A percentile compares a stretch with the other conserved stretches of the same genome.
Conservation (phyloP, 2,113 vertebrate species). For the Halichoerus grypus region DNA sequence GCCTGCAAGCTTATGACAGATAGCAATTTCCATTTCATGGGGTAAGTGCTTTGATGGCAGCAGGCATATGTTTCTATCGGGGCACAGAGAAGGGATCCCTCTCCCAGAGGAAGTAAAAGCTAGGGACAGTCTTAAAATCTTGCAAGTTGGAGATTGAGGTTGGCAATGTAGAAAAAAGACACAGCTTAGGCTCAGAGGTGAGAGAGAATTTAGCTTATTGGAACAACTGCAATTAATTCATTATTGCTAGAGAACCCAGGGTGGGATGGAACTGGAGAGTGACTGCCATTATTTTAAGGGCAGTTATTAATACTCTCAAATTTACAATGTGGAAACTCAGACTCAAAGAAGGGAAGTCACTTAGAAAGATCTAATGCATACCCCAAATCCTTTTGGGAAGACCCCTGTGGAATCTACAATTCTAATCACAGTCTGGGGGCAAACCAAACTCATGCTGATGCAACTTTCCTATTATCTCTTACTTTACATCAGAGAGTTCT, state of each 20-base stretch:
- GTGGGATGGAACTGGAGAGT: neutral
- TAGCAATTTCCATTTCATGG: neutral
- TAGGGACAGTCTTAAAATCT: neutral
- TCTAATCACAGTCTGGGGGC: neutral
- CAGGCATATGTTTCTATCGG: neutral
- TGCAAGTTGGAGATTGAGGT: neutral
- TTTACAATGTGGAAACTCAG: neutral
- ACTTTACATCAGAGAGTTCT: neutral
- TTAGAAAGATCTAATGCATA: neutral
- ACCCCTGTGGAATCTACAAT: neutral
- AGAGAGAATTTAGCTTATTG: neutral
- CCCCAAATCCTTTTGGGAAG: neutral
- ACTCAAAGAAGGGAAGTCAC: neutral
- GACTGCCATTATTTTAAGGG: neutral
- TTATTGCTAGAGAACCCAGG: neutral
- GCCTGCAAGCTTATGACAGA: neutral
- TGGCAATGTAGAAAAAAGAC: neutral
- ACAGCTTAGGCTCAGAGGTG: neutral
- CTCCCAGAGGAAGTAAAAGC: neutral
- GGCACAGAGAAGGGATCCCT: neutral
- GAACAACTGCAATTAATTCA: neutral
- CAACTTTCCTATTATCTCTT: neutral
- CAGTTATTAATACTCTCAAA: neutral
- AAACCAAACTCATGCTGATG: neutral
- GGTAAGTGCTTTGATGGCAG: neutral